Conservation (phyloP, 2,888 invertebrate species). For the Pristionchus mayeri region DNA sequence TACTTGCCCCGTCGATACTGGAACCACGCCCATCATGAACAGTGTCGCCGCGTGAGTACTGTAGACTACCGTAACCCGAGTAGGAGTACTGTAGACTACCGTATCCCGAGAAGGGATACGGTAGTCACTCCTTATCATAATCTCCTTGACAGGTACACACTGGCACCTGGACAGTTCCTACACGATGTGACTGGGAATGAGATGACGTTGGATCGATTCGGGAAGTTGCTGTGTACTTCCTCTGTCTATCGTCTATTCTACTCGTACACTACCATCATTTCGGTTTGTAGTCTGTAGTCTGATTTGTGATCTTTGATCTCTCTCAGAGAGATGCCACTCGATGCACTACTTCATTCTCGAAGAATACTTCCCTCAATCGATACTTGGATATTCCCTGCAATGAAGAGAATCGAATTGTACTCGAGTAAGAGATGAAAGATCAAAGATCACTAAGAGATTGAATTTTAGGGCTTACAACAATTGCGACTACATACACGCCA, state of each 20-base stretch:
- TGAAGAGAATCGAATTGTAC: constrained; percentile 4
- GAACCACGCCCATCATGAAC: background rate
- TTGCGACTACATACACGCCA: constrained; percentile 35
- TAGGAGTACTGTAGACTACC: background rate
- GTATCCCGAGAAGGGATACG: background rate
- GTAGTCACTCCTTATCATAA: background rate
- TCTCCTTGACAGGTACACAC: background rate
- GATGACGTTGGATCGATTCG: background rate
- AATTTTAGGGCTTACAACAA: background rate
- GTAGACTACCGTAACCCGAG: background rate
- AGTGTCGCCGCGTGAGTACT: constrained; percentile 8
- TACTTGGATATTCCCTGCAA: constrained; percentile 30
- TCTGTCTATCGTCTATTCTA: constrained; percentile 42
- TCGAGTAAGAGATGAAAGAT: constrained; percentile 21
- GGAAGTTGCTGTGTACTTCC: background rate
- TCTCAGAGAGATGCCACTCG: constrained; percentile 22
- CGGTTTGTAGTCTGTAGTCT: background rate
- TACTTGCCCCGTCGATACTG: background rate
- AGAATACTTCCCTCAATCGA: constrained; percentile 13
- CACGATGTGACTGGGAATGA: background rate
- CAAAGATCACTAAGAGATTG: background rate
- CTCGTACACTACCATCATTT: constrained; percentile 41
- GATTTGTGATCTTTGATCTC: background rate
- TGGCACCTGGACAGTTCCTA: background rate
- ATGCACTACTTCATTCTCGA: constrained; percentile 14